Base-by-base conservation (phyloP, 1,140 invertebrate genomes). In the Drosophila lacertosa region DNA sequence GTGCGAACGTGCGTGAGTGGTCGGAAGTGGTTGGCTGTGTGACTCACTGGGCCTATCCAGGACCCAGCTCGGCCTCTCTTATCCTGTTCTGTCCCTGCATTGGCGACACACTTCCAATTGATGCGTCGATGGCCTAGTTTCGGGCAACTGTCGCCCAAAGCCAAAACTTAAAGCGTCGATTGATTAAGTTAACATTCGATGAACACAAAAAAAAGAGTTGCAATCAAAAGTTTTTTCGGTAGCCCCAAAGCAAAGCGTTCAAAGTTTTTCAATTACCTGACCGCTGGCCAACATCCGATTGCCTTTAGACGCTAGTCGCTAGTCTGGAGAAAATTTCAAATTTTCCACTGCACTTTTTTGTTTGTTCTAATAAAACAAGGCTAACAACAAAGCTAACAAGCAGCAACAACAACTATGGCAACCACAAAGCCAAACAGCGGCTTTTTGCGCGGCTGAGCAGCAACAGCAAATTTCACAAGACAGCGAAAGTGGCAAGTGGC, bases 231-330 rank as follows among this genome's bases (percentile, higher is more conserved):
- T 83, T 77, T 77, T 79, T 22, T 40, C 24, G 32, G 57, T 69
- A 74, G 74, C 42, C 59, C 59, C 57, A 74, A 65, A 68, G 76
- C 62, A 20, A 48, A 79, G 66, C 53, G 57, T 70, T 58, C 44
- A 78, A 83, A 84, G 81, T 84, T 84, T 84, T 84, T 86, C 81
- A 84, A 84, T 84, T 84, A 84, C 76, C 81, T 84, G 81, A 77
- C 70, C 79, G 48, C 37, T 60, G 37, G 29, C 16, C 57, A 20
- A 54, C 40, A 20, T 53, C 50, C 74, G 33, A 64, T 74, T 70
- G 58, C 37, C 60, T 20, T 33, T 58, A 32, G 32, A 32, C 58
- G n/a, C 51, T 45, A 42, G 37, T 55, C 15, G 35, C 39, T 11
- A 18, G 40, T n/a, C 44, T 7, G 20, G 79, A 71, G 70, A 79